These are phyloP conservation scores for Benthosema pterotum DNA, from an alignment of 2,797 vertebrate species.

Conservation along the genomic window DNA sequence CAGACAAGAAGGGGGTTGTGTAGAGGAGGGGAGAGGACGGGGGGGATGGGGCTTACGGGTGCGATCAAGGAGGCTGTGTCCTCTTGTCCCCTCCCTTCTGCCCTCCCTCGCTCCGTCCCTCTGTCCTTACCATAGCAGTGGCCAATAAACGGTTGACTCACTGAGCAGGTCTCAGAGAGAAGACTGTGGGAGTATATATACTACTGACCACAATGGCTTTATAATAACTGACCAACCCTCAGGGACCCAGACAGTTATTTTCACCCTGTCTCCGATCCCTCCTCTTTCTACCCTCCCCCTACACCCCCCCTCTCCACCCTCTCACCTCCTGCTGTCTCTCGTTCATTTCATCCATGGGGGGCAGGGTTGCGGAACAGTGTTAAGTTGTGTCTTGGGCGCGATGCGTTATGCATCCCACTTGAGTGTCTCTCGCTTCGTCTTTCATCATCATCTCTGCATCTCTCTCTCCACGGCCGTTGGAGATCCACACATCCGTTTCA, in stretches of 20 bases:
- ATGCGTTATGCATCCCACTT: slow-evolving; percentile 30
- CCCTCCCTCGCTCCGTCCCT: slow-evolving; percentile 8
- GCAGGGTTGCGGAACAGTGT: neutral
- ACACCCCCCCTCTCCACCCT: slow-evolving; percentile 39
- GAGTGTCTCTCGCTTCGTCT: too few relatives aligned
- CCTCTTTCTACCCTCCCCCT: slow-evolving; percentile 19
- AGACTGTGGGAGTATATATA: slow-evolving; percentile 68
- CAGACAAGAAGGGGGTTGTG: too few relatives aligned
- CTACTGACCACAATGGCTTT: slow-evolving; percentile 77
- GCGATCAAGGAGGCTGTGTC: slow-evolving; percentile 63
- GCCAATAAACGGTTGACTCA: slow-evolving; percentile 72
- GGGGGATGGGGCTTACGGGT: slow-evolving; percentile 61
- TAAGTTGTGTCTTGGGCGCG: slow-evolving; percentile 15
- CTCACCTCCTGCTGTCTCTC: slow-evolving; percentile 46
- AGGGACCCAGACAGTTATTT: slow-evolving; percentile 74
- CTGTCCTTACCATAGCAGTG: slow-evolving; percentile 35
- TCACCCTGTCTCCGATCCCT: slow-evolving; percentile 63
- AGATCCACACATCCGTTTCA: too few relatives aligned
- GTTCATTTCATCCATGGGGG: slow-evolving; percentile 50
- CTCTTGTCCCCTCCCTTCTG: slow-evolving; percentile 41
- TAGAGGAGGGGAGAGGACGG: neutral
- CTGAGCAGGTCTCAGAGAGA: slow-evolving; percentile 74
- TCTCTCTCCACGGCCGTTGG: too few relatives aligned
- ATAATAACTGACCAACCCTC: slow-evolving; percentile 75
- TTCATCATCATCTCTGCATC: too few relatives aligned